These are phyloP conservation scores for Sorex maritimensis DNA, from an alignment of 2,797 vertebrate genomes.

Conservation along the genomic window DNA sequence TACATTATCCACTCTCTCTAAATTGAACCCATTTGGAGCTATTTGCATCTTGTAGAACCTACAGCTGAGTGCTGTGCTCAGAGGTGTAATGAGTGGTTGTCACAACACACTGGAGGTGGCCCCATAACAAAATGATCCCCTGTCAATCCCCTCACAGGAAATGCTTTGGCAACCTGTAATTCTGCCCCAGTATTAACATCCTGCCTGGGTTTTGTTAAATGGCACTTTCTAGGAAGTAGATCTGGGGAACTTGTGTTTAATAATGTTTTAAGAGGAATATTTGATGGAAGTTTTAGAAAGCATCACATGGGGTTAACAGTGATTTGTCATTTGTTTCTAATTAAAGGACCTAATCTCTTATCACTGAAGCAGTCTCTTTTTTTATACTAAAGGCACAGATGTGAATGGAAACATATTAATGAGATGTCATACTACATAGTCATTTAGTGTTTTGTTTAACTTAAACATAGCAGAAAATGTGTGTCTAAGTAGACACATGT, in stretches of 20 bases:
- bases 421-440: conserved; percentile 93
- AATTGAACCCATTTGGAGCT: conserved; percentile 99
- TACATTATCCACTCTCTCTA: conserved; percentile 96
- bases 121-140: conserved; percentile 99
- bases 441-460: conserved; percentile 94
- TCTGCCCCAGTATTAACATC: conserved; percentile 94
- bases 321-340: conserved; percentile 99
- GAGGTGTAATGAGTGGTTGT: conserved; percentile 99
- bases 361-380: conserved; percentile 94
- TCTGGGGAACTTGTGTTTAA: conserved; percentile 99
- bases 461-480: conserved; percentile 94
- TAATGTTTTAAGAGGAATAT: conserved; percentile 96
- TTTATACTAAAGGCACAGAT: conserved; percentile 94
- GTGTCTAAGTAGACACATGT: conserved; percentile 91
- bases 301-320: conserved; percentile 96
- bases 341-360: conserved; percentile 97
- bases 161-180: conserved; percentile 99
- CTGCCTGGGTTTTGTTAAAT: conserved; percentile 98
- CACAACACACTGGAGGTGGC: conserved; percentile 99
- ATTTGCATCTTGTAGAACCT: conserved; percentile 98
- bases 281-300: conserved; percentile 94
- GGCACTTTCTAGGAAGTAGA: conserved; percentile 99
- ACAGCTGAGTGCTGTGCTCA: conserved; percentile 98
- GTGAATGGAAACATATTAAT: conserved; percentile 95
- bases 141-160: conserved; percentile 97